Percentiles rank a stretch among this genome's conserved stretches.
phyloP scores from a whole-genome alignment of 1,140 invertebrate genomes.

The Cherax destructor region DNA sequence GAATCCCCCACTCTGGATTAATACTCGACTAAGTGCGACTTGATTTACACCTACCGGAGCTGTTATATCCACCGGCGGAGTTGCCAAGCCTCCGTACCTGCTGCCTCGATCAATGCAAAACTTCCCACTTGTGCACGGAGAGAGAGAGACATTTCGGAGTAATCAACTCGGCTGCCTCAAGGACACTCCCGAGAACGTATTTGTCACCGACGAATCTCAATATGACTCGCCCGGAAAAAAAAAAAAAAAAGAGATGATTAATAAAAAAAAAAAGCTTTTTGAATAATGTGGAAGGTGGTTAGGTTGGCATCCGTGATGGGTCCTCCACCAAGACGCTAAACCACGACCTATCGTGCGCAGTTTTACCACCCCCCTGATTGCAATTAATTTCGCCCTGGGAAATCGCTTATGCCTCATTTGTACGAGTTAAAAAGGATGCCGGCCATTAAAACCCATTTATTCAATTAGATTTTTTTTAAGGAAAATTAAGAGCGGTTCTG shows the following conservation, averaged over 20 bases:
- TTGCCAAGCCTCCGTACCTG: conserved; percentile 7
- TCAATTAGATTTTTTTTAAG: conserved; percentile 61
- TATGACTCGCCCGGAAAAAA: neutral
- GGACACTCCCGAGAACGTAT: neutral
- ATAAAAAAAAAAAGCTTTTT: neutral
- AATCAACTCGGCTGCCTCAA: neutral
- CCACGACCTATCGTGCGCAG: conserved; percentile 42
- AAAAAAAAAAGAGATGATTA: neutral
- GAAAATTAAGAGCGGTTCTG: conserved; percentile 31
- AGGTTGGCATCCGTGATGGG: conserved; percentile 24
- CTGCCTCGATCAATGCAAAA: conserved; percentile 26
- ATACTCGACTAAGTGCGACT: conserved; percentile 57
- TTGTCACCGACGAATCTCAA: neutral
- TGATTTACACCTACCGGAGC: conserved; percentile 45
- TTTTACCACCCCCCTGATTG: conserved; percentile 57
- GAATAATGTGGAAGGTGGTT: conserved; percentile 3
- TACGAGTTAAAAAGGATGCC: conserved; percentile 61
- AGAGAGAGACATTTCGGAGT: neutral
- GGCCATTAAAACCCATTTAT: conserved; percentile 67
- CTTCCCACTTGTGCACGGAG: neutral
- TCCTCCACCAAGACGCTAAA: conserved; percentile 24
- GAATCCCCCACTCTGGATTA: conserved; percentile 46
- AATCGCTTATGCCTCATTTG: conserved; percentile 64
- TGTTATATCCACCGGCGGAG: conserved; percentile 22
- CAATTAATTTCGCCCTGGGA: conserved; percentile 61